Base-by-base conservation (phyloP, 2,888 invertebrate species). In the Pyrgus malvae region DNA sequence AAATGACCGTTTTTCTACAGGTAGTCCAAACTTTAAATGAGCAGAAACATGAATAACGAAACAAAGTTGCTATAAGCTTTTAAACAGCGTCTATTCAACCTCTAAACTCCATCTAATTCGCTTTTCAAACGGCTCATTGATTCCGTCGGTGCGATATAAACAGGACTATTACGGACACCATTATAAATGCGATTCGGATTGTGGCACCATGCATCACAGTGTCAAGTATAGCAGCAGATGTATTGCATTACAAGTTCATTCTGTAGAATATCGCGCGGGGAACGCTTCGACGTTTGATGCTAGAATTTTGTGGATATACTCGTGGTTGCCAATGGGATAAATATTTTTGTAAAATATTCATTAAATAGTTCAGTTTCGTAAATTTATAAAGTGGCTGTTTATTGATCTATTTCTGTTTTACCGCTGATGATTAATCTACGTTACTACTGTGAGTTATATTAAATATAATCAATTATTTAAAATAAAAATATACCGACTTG, bases 161-260 rank as follows among this genome's bases (percentile, higher is more conserved):
- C 76, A 76, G 42, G 42, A 25, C 71, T 69, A 76, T 77, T 76
- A 63, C 56, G 50, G 56, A 69, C 74, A 73, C 78, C 74, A 80
- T 82, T 79, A 73, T 76, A 78, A 78, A 82, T 78, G 69, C 77
- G 73, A 67, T 74, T 78, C 67, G 69, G 62, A 75, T 74, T 71
- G 76, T 58, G 46, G 69, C 63, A 78, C 78, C 76, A 86, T 87
- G 79, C 74, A 83, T 84, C 84, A 85, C 72, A 72, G 76, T 86
- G 84, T 83, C 81, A 79, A 74, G 74, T 74, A 75, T 74, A 76
- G 78, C 76, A 80, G 75, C 89, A 90, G 89, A 90, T 89, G 90
- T 89, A 88, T 82, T 78, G 76, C 75, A 81, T 87, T 87, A 86
- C 85, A 76, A 82, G 76, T 86, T 83, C 79, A 83, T 87, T 86